Conservation (phyloP, 1,140 invertebrate genomes). For the Apis laboriosa region DNA sequence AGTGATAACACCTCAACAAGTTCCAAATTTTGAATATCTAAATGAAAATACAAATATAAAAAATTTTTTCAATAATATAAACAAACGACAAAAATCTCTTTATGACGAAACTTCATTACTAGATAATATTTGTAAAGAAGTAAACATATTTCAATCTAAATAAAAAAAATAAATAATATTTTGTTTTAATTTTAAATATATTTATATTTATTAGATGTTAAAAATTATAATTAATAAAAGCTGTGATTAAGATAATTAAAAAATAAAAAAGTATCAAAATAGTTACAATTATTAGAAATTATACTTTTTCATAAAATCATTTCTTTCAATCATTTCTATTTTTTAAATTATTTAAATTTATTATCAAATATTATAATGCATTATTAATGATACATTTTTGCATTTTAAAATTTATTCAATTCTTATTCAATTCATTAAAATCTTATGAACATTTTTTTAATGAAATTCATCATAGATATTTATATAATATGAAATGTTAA, state of each 20-base stretch:
- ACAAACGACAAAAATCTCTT: constrained; percentile 82
- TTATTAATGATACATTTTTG: too few species aligned
- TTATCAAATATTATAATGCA: neutral
- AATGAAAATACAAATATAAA: constrained; percentile 52
- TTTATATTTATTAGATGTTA: neutral
- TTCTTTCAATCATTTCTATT: neutral
- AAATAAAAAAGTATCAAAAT: neutral
- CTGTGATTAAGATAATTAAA: neutral
- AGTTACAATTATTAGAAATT: neutral
- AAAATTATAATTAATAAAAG: neutral
- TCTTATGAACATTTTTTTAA: neutral
- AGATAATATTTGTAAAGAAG: constrained; percentile 70
- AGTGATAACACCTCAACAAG: constrained; percentile 83
- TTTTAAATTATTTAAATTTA: neutral
- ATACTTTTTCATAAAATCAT: neutral
- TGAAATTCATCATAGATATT: neutral
- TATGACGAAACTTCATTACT: constrained; percentile 84
- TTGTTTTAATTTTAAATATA: neutral
- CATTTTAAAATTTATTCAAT: neutral
- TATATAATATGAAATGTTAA: neutral
- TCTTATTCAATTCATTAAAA: neutral
- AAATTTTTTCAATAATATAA: constrained; percentile 77
- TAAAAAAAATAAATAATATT: neutral
- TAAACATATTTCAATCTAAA: neutral
- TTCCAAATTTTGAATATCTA: constrained; percentile 80